phyloP scores from a whole-genome alignment of 64 coral and sea anemone genomes.

The Montipora sp. region DNA sequence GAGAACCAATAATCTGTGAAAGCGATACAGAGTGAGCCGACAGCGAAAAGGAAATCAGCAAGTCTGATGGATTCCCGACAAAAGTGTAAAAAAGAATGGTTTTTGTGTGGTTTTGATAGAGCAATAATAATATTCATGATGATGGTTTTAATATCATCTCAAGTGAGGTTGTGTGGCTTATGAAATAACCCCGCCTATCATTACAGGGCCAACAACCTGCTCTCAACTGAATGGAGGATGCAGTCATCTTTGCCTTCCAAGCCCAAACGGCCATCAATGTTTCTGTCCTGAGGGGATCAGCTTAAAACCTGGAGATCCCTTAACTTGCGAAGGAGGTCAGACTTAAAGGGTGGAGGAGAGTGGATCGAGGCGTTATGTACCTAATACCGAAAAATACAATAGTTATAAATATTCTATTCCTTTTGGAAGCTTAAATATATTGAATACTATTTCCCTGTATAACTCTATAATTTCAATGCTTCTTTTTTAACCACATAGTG shows the following conservation, averaged over 20 bases:
- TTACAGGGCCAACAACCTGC: constrained; percentile 11
- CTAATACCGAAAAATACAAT: background rate
- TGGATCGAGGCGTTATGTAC: background rate
- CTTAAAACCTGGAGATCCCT: background rate
- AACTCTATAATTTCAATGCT: background rate
- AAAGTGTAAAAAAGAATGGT: no score
- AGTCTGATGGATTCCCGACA: no score
- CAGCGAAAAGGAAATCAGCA: no score
- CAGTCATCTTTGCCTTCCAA: constrained; percentile 61
- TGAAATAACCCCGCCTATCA: background rate
- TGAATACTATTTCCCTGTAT: background rate
- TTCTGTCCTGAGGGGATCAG: constrained; percentile 40
- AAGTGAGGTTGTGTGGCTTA: no score
- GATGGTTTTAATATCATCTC: no score
- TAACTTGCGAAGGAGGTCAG: constrained; percentile 63
- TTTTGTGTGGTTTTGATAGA: no score
- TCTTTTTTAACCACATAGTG: background rate
- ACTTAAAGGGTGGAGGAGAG: background rate
- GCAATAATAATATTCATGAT: no score
- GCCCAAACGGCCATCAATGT: constrained; percentile 20
- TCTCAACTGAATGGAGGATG: constrained; percentile 44
- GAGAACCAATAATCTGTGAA: no score
- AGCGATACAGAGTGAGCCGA: no score
- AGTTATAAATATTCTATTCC: background rate
- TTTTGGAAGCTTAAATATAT: background rate